Percentiles rank a stretch among this genome's conserved stretches.
Conservation (phyloP, 1,140 invertebrate genomes). For the Aphidius ervi region DNA sequence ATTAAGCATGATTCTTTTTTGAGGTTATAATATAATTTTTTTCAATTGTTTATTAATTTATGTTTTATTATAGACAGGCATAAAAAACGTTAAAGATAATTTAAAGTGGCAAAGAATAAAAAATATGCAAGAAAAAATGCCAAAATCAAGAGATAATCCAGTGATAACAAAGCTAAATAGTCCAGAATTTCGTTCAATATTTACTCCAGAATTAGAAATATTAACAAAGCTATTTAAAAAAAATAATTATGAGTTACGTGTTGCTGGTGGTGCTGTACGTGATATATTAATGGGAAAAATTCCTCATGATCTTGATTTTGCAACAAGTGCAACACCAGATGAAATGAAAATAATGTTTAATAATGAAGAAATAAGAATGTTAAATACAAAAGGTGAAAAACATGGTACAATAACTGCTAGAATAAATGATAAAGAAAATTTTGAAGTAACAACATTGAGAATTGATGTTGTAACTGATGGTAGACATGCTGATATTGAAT, state of each 20-base stretch:
- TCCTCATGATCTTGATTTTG: constrained; percentile 96
- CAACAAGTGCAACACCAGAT: constrained; percentile 91
- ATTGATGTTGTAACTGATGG: constrained; percentile 93
- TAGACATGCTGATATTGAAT: constrained; percentile 89
- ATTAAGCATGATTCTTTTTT: background rate
- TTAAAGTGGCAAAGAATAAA: constrained; percentile 29
- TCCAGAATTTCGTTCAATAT: constrained; percentile 73
- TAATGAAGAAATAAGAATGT: constrained; percentile 81
- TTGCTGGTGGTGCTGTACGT: constrained; percentile 93
- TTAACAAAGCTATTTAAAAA: constrained; percentile 74
- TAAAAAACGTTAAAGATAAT: background rate
- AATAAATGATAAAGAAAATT: constrained; percentile 93
- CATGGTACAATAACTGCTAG: constrained; percentile 98
- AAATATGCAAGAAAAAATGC: constrained; percentile 30
- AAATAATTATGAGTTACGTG: constrained; percentile 80
- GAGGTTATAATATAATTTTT: background rate
- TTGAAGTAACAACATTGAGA: constrained; percentile 88
- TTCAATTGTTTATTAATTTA: too few relatives aligned
- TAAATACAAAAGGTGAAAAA: constrained; percentile 91
- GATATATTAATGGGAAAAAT: constrained; percentile 85
- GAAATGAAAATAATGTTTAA: constrained; percentile 96
- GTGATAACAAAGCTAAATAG: constrained; percentile 66
- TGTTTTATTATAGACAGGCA: constrained; percentile 9
- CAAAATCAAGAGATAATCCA: constrained; percentile 60
- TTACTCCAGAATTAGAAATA: constrained; percentile 72